Evolutionary conservation across 2,888 invertebrate species (phyloP).

Genomic region (Trissonchulus sp.): DNA sequence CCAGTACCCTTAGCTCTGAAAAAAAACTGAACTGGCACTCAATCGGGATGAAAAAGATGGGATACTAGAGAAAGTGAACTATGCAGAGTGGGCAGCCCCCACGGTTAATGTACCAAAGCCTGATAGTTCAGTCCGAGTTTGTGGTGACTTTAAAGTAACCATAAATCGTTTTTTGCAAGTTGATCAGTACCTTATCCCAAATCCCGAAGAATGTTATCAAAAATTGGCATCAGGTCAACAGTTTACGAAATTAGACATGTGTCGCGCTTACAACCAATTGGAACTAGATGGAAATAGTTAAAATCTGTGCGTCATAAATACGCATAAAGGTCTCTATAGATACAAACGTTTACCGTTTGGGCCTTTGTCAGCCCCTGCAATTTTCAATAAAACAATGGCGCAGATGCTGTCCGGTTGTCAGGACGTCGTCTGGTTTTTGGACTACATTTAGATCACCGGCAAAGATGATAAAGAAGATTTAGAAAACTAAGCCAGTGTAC

Average conservation of each 20-base stretch:
- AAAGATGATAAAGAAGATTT: slow-evolving; percentile 35
- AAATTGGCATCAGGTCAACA: slow-evolving; percentile 36
- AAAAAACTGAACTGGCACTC: slow-evolving; percentile 36
- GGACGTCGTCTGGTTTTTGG: slow-evolving; percentile 35
- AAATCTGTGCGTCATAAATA: not conserved
- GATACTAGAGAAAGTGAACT: slow-evolving; percentile 32
- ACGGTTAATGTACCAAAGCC: slow-evolving; percentile 37
- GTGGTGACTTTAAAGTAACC: slow-evolving; percentile 29
- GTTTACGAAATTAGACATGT: not conserved
- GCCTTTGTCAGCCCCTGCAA: not conserved
- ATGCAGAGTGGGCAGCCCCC: slow-evolving; percentile 39
- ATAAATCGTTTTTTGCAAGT: slow-evolving; percentile 36
- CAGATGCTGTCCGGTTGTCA: slow-evolving; percentile 38
- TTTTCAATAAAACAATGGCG: slow-evolving; percentile 37
- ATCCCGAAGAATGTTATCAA: slow-evolving; percentile 36
- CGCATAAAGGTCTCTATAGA: not conserved
- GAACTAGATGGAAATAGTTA: not conserved
- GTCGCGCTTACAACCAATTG: slow-evolving; percentile 8
- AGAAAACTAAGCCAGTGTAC: slow-evolving; percentile 32
- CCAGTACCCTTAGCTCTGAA: slow-evolving; percentile 36
- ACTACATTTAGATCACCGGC: slow-evolving; percentile 40
- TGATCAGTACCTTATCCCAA: slow-evolving; percentile 39
- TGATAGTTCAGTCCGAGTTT: slow-evolving; percentile 32
- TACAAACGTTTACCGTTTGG: slow-evolving; percentile 4
- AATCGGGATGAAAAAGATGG: slow-evolving; percentile 33